Percentiles rank a stretch among this genome's conserved stretches.
phyloP scores from a whole-genome alignment of 2,888 invertebrate species.

The Rutpela maculata region DNA sequence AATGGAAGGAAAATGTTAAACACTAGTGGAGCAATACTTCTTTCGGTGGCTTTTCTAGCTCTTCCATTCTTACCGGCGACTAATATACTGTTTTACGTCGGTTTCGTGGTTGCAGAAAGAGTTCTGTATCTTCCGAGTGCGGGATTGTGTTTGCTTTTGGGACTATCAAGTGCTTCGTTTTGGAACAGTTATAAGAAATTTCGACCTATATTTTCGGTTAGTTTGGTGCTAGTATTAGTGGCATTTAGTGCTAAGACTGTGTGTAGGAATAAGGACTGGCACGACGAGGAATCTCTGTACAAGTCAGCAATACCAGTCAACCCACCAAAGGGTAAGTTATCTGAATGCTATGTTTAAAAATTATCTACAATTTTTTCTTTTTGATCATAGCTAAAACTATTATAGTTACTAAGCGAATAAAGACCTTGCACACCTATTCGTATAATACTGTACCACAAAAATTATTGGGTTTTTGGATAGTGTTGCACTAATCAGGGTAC shows the following conservation, averaged over 20 bases:
- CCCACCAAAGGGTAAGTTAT: slow-evolving; percentile 93
- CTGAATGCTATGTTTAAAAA: too few species aligned
- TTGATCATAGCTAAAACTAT: too few species aligned
- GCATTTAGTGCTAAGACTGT: slow-evolving; percentile 87
- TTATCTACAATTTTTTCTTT: too few species aligned
- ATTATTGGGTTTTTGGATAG: too few species aligned
- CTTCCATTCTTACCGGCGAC: slow-evolving; percentile 97
- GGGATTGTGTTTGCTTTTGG: slow-evolving; percentile 93
- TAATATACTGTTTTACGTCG: slow-evolving; percentile 97
- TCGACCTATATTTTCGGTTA: slow-evolving; percentile 73
- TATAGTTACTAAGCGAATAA: too few species aligned
- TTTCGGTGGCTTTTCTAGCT: slow-evolving; percentile 86
- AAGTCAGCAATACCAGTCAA: slow-evolving; percentile 93
- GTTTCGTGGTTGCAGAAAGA: slow-evolving; percentile 98
- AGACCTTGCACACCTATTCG: too few species aligned
- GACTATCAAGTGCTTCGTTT: slow-evolving; percentile 81
- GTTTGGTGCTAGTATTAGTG: slow-evolving; percentile 77
- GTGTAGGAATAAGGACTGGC: slow-evolving; percentile 92
- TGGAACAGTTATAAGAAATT: slow-evolving; percentile 70
- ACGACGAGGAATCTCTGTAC: slow-evolving; percentile 94
- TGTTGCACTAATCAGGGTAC: too few species aligned
- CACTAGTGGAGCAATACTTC: slow-evolving; percentile 61
- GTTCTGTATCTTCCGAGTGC: slow-evolving; percentile 97
- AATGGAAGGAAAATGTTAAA: slow-evolving; percentile 49
- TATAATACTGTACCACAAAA: too few species aligned